These are phyloP conservation scores for Brachyhypopomus gauderio DNA, from an alignment of 2,113 vertebrate species.

Conservation along the genomic window DNA sequence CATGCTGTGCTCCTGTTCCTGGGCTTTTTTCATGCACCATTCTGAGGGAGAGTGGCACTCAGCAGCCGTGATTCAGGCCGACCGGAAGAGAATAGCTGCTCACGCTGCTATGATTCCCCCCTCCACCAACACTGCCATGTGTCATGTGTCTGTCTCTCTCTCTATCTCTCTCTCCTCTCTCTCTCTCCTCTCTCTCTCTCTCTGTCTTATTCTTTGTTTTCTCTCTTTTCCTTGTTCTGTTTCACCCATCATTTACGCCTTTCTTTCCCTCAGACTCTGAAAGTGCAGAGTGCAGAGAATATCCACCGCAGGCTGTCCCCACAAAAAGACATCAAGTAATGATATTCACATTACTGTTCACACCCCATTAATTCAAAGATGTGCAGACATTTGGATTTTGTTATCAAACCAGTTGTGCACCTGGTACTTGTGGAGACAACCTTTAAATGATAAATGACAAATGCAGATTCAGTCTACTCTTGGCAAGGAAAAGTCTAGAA, in stretches of 20 bases:
- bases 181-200: neutral
- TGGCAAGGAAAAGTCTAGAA: conserved; percentile 7
- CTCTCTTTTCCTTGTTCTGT: neutral
- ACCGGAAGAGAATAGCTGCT: conserved; percentile 34
- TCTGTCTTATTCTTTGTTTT: neutral
- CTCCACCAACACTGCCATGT: conserved; percentile 18
- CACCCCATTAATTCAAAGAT: conserved; percentile 43
- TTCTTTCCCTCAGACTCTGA: conserved; percentile 2
- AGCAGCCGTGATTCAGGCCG: neutral
- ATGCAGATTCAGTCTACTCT: neutral
- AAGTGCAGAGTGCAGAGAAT: conserved; percentile 30
- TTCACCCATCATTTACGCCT: neutral
- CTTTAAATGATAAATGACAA: conserved; percentile 17
- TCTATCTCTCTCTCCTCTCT: neutral
- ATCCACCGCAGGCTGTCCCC: conserved; percentile 25
- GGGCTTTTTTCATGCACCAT: neutral
- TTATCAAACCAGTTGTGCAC: conserved; percentile 21
- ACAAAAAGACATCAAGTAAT: conserved; percentile 17
- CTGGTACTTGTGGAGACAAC: neutral
- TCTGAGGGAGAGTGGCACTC: neutral
- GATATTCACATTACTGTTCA: conserved; percentile 39
- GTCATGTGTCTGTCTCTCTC: conserved; percentile 12
- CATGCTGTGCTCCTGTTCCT: neutral
- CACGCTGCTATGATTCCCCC: conserved; percentile 9
- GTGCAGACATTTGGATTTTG: conserved; percentile 36